Evolutionary conservation across 2,888 invertebrate genomes (phyloP), one percentile per base, ranked within the genome.

Genomic region (Leptinotarsa tumamoca): DNA sequence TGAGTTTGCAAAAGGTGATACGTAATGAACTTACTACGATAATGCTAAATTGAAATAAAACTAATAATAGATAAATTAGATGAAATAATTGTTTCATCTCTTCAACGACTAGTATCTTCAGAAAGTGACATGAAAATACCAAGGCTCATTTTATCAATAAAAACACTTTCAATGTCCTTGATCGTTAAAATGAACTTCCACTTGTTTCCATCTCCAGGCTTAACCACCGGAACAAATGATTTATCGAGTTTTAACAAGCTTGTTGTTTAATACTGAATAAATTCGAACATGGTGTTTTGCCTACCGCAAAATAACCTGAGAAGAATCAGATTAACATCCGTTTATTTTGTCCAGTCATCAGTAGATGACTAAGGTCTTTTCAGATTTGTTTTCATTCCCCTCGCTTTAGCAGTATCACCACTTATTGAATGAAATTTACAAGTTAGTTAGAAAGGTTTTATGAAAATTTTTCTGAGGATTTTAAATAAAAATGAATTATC

Each of bases 281-380:
- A 63, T 33, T 63, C 63, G 27, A 15, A n/a, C 63, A 63, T 33
- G 63, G 63, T 63, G 63, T 63, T 63, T 63, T 63, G 63, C n/a
- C 27, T 33, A 63, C 63, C 63, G 63, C 63, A 63, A 10, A 63
- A 33, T 63, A 27, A 17, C 27, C 4, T 63, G 17, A 33, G 17
- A 63, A 63, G 33, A 33, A 33, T 14, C 33, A 18, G 18, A 58
- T 58, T 58, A 58, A 58, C 63, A 63, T 63, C 63, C 63, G 63
- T 63, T 14, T 5, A 63, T 27, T 63, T 63, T 63, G 63, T 14
- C 33, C 15, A 63, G 63, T 63, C 63, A 63, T 63, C 27, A 33
- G 5, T 63, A 33, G 10, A 63, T 63, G 27, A 63, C 33, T 17
- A 4, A 15, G 33, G 63, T 33, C 17, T 63, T 33, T 17, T 17